Percentiles rank a stretch among this genome's conserved stretches.
phyloP scores from a whole-genome alignment of 2,888 invertebrate genomes.

The Pelosia muscerda region DNA sequence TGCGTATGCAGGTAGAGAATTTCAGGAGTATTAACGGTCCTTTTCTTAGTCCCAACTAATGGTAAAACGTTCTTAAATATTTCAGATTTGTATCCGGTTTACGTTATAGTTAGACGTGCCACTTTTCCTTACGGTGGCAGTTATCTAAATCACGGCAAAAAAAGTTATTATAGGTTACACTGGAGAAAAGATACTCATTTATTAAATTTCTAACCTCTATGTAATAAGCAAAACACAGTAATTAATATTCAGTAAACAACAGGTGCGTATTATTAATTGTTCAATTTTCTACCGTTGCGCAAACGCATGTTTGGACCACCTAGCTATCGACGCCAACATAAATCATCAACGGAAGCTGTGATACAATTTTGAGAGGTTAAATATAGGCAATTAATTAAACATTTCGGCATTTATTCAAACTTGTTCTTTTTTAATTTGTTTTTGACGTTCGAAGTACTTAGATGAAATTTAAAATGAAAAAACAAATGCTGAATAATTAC shows the following conservation, averaged over 20 bases:
- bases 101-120: not conserved
- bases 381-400: conserved; percentile 47
- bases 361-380: conserved; percentile 26
- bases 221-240: conserved; percentile 30
- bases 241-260: conserved; percentile 43
- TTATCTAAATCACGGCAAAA: not conserved
- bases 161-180: not conserved
- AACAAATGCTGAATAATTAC: not conserved
- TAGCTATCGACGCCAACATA: conserved; percentile 40
- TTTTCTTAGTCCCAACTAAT: too few relatives aligned
- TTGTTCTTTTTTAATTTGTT: conserved; percentile 11
- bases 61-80: not conserved
- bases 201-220: not conserved
- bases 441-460: not conserved
- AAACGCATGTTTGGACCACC: conserved; percentile 41
- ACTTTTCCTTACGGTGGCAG: not conserved
- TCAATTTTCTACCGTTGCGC: conserved; percentile 32
- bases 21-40: too few relatives aligned
- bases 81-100: not conserved
- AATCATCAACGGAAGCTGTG: conserved; percentile 48
- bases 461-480: not conserved
- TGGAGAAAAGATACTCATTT: not conserved
- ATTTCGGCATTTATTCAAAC: conserved; percentile 26
- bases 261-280: conserved; percentile 56
- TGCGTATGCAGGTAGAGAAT: too few relatives aligned